Evolutionary conservation across 2,797 vertebrate species (phyloP).

Genomic region (Crenichthys baileyi): DNA sequence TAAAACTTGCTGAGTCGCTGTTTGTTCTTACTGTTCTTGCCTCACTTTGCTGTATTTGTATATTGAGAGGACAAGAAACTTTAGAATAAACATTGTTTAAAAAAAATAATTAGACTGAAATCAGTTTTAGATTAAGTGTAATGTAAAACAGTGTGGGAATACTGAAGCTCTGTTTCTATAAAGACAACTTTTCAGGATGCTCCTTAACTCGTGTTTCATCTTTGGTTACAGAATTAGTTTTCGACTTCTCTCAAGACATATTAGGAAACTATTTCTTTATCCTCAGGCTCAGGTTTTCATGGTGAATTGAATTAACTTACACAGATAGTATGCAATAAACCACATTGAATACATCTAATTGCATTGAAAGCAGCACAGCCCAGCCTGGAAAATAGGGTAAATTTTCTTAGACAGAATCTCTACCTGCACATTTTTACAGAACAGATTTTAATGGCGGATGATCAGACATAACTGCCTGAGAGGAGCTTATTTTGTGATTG

Average conservation of each 20-base stretch:
- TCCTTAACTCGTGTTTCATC: neutral
- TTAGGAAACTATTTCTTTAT: neutral
- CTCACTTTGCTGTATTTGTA: no score
- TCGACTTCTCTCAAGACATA: neutral
- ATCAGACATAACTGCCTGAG: neutral
- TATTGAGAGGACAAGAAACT: no score
- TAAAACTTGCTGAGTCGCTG: no score
- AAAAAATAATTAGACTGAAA: no score
- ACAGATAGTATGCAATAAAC: slow-evolving; percentile 27
- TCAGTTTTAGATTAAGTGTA: no score
- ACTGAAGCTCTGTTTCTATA: no score
- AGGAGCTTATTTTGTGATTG: neutral
- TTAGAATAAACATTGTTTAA: no score
- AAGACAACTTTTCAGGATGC: neutral
- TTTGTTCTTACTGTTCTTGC: no score
- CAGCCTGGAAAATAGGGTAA: neutral
- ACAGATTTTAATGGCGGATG: slow-evolving; percentile 1
- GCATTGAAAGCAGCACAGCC: slow-evolving; percentile 5
- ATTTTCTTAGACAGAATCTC: slow-evolving; percentile 7
- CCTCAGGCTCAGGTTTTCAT: slow-evolving; percentile 22
- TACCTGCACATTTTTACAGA: slow-evolving; percentile 21
- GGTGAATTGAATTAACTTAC: slow-evolving; percentile 19
- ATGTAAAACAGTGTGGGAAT: no score
- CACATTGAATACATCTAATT: slow-evolving; percentile 29
- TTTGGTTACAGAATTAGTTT: neutral